These are phyloP conservation scores for Agrotis puta DNA, from an alignment of 2,888 invertebrate genomes.

Conservation along the genomic window DNA sequence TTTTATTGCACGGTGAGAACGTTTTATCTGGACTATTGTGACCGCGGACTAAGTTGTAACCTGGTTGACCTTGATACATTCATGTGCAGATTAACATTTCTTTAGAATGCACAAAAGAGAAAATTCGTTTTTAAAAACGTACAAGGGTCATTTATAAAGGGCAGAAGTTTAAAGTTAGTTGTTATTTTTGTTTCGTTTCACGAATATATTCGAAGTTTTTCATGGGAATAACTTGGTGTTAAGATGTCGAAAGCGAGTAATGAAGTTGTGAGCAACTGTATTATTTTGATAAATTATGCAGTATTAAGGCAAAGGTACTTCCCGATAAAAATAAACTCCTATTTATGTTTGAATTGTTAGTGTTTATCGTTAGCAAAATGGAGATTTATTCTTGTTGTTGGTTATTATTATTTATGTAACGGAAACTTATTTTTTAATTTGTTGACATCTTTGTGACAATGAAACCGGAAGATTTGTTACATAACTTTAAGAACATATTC, in stretches of 20 bases:
- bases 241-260: neutral
- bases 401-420: neutral
- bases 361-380: neutral
- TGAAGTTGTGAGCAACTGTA: neutral
- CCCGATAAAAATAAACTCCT: too few relatives aligned
- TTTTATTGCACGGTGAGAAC: neutral
- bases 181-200: neutral
- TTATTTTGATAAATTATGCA: neutral
- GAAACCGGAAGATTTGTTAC: neutral
- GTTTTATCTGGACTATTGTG: slow-evolving; percentile 9
- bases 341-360: neutral
- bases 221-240: neutral
- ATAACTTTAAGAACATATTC: neutral
- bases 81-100: slow-evolving; percentile 4
- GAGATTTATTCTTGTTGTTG: neutral
- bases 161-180: neutral
- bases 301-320: neutral
- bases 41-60: neutral
- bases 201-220: neutral
- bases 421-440: neutral
- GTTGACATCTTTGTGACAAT: neutral
- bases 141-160: neutral
- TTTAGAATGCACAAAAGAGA: neutral
- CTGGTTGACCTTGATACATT: slow-evolving; percentile 16
- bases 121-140: neutral